Base-by-base conservation (phyloP, 2,113 vertebrate species). In the Gobius niger region DNA sequence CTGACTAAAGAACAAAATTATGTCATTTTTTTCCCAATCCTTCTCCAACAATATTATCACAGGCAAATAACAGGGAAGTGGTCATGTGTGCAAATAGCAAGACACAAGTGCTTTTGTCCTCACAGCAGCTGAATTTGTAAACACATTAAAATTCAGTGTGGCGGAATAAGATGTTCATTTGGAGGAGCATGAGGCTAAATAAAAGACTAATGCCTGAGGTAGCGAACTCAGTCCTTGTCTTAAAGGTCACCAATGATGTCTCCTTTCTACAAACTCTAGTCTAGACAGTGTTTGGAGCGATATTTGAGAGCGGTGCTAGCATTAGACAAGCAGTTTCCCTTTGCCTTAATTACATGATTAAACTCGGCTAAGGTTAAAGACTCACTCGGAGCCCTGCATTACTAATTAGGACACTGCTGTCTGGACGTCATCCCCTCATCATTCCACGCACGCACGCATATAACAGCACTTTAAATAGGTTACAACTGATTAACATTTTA, bases 291-390 rank as follows among this genome's bases (percentile, higher is more conserved):
- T 81, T 72, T 63, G 69, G 53, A 47, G 77, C 69, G 54, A 65
- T 66, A 70, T 76, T 51, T 80, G 14, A 52, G 66, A 13, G 8
- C 53, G 65, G 77, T 51, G 63, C 44, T 47, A 9, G 47, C 46
- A 63, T 74, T 52, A 71, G 70, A 76, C 72, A 63, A 64, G 51
- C 68, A 54, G 52, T 63, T 57, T n/a, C 52, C 52, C 60, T 69
- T 65, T 80, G 70, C 24, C 63, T 82, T 88, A 91, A 90, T 86
- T 86, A 84, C 68, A 78, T 64, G 82, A 87, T 88, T 87, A 87
- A 82, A 80, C 69, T 65, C 47, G n/a, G 74, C 76, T 82, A 76
- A 84, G 87, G 83, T 87, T 86, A 84, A 86, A 89, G 78, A 85
- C 70, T 75, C 61, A 75, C 78, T 88, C 68, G 74, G 72, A 82